Evolutionary conservation across 2,113 vertebrate species (phyloP).

Genomic region (Puffinus mauretanicus): DNA sequence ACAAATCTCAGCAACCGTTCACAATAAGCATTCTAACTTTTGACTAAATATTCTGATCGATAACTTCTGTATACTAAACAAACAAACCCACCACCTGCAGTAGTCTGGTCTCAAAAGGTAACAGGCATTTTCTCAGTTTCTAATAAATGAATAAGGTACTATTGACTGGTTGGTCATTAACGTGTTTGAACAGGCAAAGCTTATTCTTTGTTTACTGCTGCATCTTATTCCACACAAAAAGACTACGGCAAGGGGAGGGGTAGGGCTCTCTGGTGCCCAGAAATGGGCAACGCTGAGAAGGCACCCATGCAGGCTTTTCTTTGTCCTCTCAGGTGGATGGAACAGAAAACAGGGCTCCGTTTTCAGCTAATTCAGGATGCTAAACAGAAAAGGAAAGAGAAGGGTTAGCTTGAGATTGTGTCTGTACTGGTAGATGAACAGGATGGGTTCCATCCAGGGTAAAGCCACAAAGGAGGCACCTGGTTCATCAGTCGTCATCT

Average conservation of each 20-base stretch:
- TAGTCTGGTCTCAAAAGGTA: conserved; percentile 46
- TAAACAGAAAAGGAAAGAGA: background rate
- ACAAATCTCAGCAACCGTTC: conserved; percentile 59
- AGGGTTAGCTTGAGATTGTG: background rate
- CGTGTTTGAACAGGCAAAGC: conserved; percentile 3
- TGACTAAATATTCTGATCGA: conserved; percentile 50
- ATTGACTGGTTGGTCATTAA: conserved; percentile 59
- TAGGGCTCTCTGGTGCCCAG: too few species aligned
- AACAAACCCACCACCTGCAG: conserved; percentile 41
- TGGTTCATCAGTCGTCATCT: fast-evolving
- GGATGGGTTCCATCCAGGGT: background rate
- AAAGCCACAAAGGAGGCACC: background rate
- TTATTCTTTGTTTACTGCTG: conserved; percentile 19
- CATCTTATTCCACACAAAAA: background rate
- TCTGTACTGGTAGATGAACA: background rate
- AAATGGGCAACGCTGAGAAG: background rate
- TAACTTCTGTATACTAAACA: conserved; percentile 46
- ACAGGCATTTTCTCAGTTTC: conserved; percentile 60
- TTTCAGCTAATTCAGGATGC: background rate
- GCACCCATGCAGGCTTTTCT: background rate
- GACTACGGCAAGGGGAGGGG: background rate
- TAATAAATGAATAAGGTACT: conserved; percentile 58
- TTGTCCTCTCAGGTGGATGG: background rate
- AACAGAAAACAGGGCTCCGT: background rate
- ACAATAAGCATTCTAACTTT: conserved; percentile 58